Conservation (phyloP, 2,113 vertebrate genomes). For the Oncorhynchus keta region DNA sequence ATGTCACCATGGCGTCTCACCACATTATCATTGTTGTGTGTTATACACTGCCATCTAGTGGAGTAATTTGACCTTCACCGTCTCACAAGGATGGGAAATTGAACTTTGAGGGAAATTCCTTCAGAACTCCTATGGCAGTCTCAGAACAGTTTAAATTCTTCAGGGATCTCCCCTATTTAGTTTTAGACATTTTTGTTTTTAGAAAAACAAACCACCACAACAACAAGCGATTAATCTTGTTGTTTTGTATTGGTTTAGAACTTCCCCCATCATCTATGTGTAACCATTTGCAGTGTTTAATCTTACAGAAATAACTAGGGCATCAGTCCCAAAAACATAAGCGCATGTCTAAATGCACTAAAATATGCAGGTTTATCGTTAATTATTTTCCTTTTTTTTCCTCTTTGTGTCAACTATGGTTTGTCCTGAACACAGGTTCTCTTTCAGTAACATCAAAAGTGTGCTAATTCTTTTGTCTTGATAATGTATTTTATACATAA, state of each 20-base stretch:
- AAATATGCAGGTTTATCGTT: constrained; percentile 55
- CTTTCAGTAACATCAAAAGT: constrained; percentile 27
- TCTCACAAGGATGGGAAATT: background rate
- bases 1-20: background rate
- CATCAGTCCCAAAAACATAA: constrained; percentile 50
- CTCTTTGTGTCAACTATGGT: constrained; percentile 14
- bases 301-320: constrained; percentile 49
- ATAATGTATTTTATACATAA: constrained; percentile 43
- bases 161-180: constrained; percentile 27
- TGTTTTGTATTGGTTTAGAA: constrained; percentile 9
- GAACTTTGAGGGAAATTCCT: constrained; percentile 1
- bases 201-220: background rate
- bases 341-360: constrained; percentile 72
- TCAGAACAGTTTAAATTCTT: background rate
- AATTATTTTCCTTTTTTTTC: constrained; percentile 33
- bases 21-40: background rate
- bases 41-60: constrained; percentile 58
- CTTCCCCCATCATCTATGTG: constrained; percentile 17
- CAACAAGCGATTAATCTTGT: background rate
- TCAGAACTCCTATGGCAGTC: too few relatives aligned
- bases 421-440: constrained; percentile 9
- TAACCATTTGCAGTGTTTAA: constrained; percentile 48
- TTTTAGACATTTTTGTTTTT: constrained; percentile 28
- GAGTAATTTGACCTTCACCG: constrained; percentile 29
- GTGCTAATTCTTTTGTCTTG: constrained; percentile 24